Evolutionary conservation across 2,888 invertebrate genomes (phyloP).

Genomic region (Pristionchus maxplancki): DNA sequence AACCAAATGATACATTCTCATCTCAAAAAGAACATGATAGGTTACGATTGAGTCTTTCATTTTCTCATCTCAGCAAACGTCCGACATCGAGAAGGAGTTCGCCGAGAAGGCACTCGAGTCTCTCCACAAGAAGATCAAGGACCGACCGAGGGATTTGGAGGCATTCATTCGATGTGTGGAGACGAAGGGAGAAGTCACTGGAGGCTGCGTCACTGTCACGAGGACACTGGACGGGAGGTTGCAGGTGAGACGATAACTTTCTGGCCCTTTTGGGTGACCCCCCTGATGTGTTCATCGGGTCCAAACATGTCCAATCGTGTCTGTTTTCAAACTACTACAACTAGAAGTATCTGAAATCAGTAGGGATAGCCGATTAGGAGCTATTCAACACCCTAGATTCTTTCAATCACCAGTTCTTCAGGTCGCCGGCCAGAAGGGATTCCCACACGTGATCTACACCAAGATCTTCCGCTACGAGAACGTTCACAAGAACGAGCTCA

Average conservation of each 20-base stretch:
- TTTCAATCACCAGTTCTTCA: constrained; percentile 78
- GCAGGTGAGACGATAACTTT: constrained; percentile 87
- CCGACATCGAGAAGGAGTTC: constrained; percentile 94
- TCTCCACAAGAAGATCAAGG: constrained; percentile 96
- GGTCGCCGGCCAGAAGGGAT: constrained; percentile 98
- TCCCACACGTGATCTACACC: constrained; percentile 99
- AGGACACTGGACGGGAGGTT: constrained; percentile 96
- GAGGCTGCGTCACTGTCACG: constrained; percentile 99
- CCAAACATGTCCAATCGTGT: too few relatives aligned
- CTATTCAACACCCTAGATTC: too few relatives aligned
- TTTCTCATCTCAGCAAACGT: constrained; percentile 79
- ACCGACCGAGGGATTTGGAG: constrained; percentile 97
- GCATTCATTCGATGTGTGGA: constrained; percentile 98
- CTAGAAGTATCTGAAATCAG: background rate
- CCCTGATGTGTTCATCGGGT: too few relatives aligned
- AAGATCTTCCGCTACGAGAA: constrained; percentile 99
- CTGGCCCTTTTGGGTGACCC: too few relatives aligned
- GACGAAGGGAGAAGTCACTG: constrained; percentile 93
- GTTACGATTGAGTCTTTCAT: too few relatives aligned
- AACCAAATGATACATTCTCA: too few relatives aligned
- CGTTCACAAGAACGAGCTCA: constrained; percentile 98
- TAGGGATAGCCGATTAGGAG: background rate
- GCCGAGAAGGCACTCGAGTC: constrained; percentile 97
- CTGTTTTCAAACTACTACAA: too few relatives aligned
- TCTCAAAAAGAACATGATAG: too few relatives aligned